A percentile compares a stretch with the other conserved stretches of the same genome.
These are phyloP conservation scores for Conops quadrifasciatus DNA, from an alignment of 2,888 invertebrate genomes.

Conservation along the genomic window DNA sequence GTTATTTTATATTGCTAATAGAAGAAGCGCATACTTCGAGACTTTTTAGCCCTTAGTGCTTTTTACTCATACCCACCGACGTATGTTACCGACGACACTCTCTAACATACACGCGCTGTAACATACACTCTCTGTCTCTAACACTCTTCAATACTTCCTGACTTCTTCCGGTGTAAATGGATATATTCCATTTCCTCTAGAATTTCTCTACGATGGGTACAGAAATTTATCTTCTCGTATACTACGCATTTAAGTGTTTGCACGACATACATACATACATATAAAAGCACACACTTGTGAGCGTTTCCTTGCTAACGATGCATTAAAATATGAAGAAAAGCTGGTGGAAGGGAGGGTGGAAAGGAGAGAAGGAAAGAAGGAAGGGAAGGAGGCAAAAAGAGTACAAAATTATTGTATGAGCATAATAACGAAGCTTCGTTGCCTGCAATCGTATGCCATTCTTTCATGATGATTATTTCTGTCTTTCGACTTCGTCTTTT, in stretches of 20 bases:
- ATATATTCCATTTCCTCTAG: background rate
- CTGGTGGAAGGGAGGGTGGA: background rate
- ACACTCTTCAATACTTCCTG: background rate
- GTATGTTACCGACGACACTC: too few species aligned
- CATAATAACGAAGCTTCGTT: background rate
- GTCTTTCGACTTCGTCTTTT: background rate
- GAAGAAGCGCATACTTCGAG: too few species aligned
- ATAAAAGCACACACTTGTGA: too few species aligned
- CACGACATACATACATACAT: too few species aligned
- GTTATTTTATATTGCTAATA: too few species aligned
- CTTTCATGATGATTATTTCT: background rate
- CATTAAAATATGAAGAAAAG: background rate
- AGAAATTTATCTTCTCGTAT: too few species aligned
- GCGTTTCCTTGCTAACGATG: too few species aligned
- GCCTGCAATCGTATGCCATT: background rate
- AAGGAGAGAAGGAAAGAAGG: background rate
- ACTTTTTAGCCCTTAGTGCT: too few species aligned
- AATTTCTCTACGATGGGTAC: background rate
- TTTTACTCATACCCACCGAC: too few species aligned
- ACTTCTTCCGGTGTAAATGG: background rate
- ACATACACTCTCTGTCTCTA: constrained; percentile 14
- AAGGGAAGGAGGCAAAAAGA: background rate
- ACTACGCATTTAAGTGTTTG: too few species aligned
- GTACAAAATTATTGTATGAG: background rate
- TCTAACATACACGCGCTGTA: constrained; percentile 20